Percentiles rank a stretch among this genome's conserved stretches.
Evolutionary conservation across 2,113 vertebrate genomes (phyloP).

Genomic region (Fregata magnificens): DNA sequence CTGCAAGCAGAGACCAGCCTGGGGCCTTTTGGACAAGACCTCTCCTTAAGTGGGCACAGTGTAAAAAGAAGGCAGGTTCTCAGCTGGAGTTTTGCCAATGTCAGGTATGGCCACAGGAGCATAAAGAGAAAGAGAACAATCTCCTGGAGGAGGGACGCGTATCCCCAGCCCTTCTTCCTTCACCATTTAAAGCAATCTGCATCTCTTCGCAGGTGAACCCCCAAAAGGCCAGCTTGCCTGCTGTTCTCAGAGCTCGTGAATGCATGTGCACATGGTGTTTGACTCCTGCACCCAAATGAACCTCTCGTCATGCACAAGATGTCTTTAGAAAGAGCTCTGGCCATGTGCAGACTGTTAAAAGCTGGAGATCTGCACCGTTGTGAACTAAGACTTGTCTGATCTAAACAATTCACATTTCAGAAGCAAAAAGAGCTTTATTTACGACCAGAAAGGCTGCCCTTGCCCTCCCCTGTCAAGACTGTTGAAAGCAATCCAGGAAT

Average conservation of each 20-base stretch:
- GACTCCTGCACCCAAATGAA: neutral
- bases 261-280: neutral
- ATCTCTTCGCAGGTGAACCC: neutral
- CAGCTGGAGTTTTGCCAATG: neutral
- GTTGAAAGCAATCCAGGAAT: slow-evolving; percentile 19
- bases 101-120: neutral
- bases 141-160: neutral
- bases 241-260: neutral
- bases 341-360: neutral
- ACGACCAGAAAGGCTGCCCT: neutral
- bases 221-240: neutral
- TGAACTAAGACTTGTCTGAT: slow-evolving; percentile 7
- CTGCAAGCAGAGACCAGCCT: neutral
- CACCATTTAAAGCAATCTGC: neutral
- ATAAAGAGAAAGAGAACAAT: neutral
- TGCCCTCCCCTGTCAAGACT: neutral
- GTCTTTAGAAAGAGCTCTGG: neutral
- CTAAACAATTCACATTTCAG: slow-evolving; percentile 44
- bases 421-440: slow-evolving; percentile 42
- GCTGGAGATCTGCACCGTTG: neutral
- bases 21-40: neutral
- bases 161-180: neutral
- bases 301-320: neutral
- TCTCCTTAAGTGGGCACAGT: neutral
- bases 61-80: neutral